Conservation (phyloP, 2,113 vertebrate species). For the Bos taurus region DNA sequence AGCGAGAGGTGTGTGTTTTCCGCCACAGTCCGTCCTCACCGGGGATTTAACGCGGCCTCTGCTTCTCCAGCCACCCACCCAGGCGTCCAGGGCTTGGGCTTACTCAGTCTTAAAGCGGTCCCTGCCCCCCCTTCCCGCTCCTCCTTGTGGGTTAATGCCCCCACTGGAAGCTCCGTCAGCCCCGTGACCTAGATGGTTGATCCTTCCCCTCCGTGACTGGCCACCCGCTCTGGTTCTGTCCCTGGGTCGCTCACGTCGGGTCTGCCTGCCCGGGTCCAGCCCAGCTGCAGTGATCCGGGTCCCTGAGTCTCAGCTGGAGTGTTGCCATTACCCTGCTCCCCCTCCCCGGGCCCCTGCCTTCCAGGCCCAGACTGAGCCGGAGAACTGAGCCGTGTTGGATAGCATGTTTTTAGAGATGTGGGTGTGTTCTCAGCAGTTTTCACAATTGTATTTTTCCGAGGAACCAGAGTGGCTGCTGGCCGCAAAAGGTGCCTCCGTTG, state of each 20-base stretch:
- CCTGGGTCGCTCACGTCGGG: fast-evolving
- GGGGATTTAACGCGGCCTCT: fast-evolving
- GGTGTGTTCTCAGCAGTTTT: background rate
- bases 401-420: background rate
- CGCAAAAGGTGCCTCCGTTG: background rate
- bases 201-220: fast-evolving
- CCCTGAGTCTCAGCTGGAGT: background rate
- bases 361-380: background rate
- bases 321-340: fast-evolving
- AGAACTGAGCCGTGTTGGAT: background rate
- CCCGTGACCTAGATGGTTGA: fast-evolving
- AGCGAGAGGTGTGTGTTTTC: fast-evolving
- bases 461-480: background rate
- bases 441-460: background rate
- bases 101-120: background rate
- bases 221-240: background rate
- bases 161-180: background rate
- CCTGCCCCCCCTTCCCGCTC: background rate
- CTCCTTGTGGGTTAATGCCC: background rate
- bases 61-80: fast-evolving
- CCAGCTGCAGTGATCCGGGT: fast-evolving
- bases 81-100: fast-evolving
- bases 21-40: background rate
- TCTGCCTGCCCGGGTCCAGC: background rate
- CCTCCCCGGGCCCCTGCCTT: fast-evolving